phyloP scores from a whole-genome alignment of 53 echinoderm and acorn worm genomes.

The Echinometra lucunter region DNA sequence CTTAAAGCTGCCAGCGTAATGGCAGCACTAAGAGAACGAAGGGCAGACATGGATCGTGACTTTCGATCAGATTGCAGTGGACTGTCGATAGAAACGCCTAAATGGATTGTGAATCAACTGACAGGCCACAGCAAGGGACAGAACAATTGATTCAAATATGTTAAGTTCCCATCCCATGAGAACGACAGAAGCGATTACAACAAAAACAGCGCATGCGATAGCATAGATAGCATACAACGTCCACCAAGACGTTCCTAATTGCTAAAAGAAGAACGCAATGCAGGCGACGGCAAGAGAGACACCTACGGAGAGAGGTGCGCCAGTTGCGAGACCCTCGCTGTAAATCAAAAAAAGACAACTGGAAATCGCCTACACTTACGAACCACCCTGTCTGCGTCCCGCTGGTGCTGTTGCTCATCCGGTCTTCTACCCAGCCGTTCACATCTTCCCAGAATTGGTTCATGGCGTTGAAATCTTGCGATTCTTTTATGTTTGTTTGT shows the following conservation, averaged over 20 bases:
- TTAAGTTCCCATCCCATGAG: conserved; percentile 85
- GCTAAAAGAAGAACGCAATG: conserved; percentile 71
- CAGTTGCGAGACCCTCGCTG: conserved; percentile 69
- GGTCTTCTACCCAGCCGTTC: conserved; percentile 65
- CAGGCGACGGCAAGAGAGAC: conserved; percentile 70
- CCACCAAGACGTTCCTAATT: conserved; percentile 73
- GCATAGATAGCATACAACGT: conserved; percentile 72
- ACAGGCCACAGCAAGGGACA: conserved; percentile 80
- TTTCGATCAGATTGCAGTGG: conserved; percentile 65
- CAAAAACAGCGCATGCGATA: conserved; percentile 75
- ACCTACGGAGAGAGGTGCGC: conserved; percentile 62
- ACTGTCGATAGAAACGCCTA: conserved; percentile 79
- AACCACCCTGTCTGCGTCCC: conserved; percentile 75
- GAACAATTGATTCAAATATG: conserved; percentile 74
- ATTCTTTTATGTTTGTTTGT: conserved; percentile 15
- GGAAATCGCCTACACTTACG: conserved; percentile 5
- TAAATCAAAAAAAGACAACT: conserved; percentile 77
- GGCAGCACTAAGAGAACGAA: conserved; percentile 67
- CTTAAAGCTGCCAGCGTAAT: conserved; percentile 85
- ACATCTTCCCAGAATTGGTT: conserved; percentile 66
- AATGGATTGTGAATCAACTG: conserved; percentile 91
- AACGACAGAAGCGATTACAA: conserved; percentile 73
- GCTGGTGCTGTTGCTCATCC: too few relatives aligned
- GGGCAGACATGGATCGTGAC: conserved; percentile 63
- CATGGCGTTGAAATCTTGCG: conserved; percentile 62